A percentile compares a stretch with the other conserved stretches of the same genome.
Conservation (phyloP, 2,888 invertebrate species). For the Tineola bisselliella region DNA sequence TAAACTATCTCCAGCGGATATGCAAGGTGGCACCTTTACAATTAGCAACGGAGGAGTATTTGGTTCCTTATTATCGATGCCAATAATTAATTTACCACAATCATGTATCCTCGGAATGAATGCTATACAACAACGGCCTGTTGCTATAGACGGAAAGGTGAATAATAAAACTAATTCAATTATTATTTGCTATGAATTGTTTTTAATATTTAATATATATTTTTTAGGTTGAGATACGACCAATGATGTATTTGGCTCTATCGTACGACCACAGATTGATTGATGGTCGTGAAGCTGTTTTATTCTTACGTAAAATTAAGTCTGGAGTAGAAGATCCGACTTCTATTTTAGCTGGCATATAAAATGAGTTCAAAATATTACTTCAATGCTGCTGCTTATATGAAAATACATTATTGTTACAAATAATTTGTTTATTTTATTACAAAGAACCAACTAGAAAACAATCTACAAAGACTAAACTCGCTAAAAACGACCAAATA, state of each 20-base stretch:
- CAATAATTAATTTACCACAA: slow-evolving; percentile 99
- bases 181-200: too few relatives aligned
- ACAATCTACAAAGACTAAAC: too few relatives aligned
- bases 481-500: too few relatives aligned
- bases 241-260: slow-evolving; percentile 99
- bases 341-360: slow-evolving; percentile 92
- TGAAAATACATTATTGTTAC: too few relatives aligned
- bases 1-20: slow-evolving; percentile 90
- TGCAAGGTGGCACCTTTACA: slow-evolving; percentile 99
- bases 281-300: slow-evolving; percentile 98
- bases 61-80: slow-evolving; percentile 96
- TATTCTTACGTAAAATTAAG: slow-evolving; percentile 96
- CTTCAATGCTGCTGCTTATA: too few relatives aligned
- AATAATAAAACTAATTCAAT: neutral
- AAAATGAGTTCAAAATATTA: slow-evolving; percentile 25
- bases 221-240: slow-evolving; percentile 91
- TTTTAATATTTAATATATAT: too few relatives aligned
- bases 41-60: slow-evolving; percentile 99
- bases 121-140: slow-evolving; percentile 91
- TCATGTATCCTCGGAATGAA: slow-evolving; percentile 99
- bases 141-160: slow-evolving; percentile 94
- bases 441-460: too few relatives aligned
- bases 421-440: too few relatives aligned
- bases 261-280: slow-evolving; percentile 99
- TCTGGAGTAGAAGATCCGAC: slow-evolving; percentile 96